phyloP scores from a whole-genome alignment of 2,888 invertebrate genomes.

The Hemicrepidius hirtus region DNA sequence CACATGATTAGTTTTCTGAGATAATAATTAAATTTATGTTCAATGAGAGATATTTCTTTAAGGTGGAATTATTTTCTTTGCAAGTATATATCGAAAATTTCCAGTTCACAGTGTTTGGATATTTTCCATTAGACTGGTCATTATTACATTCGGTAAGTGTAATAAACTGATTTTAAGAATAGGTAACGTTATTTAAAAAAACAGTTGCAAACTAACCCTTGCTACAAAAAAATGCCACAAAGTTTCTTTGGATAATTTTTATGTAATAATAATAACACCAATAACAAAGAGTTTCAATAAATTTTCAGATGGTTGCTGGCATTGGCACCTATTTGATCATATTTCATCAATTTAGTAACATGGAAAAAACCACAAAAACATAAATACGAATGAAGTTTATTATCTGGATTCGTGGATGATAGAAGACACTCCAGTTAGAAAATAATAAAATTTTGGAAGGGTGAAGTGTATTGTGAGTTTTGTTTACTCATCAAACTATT shows the following conservation, averaged over 20 bases:
- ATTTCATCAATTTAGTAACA: conserved; percentile 44
- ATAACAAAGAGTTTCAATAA: background rate
- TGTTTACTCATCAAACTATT: no score
- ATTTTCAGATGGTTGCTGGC: conserved; percentile 42
- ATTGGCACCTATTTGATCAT: conserved; percentile 41
- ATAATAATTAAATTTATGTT: background rate
- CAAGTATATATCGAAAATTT: conserved; percentile 45
- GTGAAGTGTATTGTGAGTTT: no score
- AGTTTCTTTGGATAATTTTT: no score
- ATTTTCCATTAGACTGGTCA: conserved; percentile 46
- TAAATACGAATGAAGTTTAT: background rate
- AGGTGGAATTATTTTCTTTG: conserved; percentile 43
- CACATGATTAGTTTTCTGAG: no score
- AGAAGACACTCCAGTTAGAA: no score
- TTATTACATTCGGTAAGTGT: conserved; percentile 41
- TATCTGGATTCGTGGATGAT: no score
- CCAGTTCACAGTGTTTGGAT: conserved; percentile 41
- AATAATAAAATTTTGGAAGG: no score
- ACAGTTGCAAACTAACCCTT: no score
- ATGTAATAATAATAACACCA: background rate
- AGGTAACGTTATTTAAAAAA: no score
- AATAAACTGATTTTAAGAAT: no score
- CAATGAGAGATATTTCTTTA: background rate
- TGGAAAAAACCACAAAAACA: conserved; percentile 16
- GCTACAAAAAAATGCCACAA: no score